Evolutionary conservation across 64 coral and sea anemone species (phyloP).

Genomic region (Exaiptasia diaphana): DNA sequence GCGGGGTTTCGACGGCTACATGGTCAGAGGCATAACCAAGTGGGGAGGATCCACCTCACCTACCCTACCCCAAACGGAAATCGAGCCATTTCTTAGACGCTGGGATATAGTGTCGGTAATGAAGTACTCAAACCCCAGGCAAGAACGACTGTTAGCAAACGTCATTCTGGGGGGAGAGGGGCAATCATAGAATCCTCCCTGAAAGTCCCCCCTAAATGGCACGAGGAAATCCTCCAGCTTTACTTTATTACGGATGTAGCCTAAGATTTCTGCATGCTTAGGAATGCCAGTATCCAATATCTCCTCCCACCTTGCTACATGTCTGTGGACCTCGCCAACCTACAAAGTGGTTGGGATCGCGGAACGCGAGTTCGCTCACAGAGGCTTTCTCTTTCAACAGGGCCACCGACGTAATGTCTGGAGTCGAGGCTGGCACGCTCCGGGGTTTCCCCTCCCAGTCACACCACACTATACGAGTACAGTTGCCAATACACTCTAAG

Average conservation of each 20-base stretch:
- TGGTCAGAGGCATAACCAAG: conserved; percentile 1
- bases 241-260: not conserved
- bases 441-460: not conserved
- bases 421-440: not conserved
- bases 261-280: not conserved
- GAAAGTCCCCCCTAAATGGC: not conserved
- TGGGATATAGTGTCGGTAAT: not conserved
- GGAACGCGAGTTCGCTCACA: not conserved
- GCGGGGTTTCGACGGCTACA: not conserved
- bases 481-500: not conserved
- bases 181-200: not conserved
- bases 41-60: conserved; percentile 6
- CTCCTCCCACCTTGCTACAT: not conserved
- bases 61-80: not conserved
- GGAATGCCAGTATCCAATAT: not conserved
- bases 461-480: not conserved
- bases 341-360: not conserved
- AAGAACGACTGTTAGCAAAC: conserved; percentile 1
- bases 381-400: not conserved
- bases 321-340: not conserved
- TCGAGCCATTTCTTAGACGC: conserved; percentile 1
- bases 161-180: not conserved
- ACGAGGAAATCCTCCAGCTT: not conserved
- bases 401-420: not conserved
- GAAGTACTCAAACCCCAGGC: not conserved